phyloP scores from a whole-genome alignment of 2,797 vertebrate species.

The Cuculus canorus region DNA sequence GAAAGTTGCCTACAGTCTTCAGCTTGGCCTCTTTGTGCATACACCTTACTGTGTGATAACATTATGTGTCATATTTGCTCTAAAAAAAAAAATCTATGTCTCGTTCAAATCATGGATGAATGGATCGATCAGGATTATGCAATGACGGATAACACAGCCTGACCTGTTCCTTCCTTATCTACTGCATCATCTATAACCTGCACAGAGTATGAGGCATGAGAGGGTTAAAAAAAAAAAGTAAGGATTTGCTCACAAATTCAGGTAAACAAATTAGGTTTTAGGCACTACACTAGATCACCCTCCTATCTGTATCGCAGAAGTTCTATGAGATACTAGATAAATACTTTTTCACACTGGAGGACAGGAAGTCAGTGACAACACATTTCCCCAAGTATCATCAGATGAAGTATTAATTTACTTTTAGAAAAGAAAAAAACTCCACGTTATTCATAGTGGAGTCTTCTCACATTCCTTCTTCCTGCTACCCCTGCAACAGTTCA shows the following conservation, averaged over 20 bases:
- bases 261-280: neutral
- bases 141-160: neutral
- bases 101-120: neutral
- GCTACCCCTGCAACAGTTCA: neutral
- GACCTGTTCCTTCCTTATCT: neutral
- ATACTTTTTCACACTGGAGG: neutral
- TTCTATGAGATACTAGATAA: neutral
- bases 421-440: neutral
- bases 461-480: neutral
- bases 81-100: neutral
- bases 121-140: neutral
- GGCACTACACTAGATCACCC: neutral
- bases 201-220: neutral
- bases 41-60: neutral
- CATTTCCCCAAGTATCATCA: neutral
- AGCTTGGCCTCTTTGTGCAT: neutral
- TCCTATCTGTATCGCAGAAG: neutral
- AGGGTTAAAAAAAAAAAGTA: neutral
- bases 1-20: neutral
- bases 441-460: neutral
- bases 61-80: neutral
- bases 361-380: neutral
- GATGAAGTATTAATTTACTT: neutral
- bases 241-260: neutral
- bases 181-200: neutral